A percentile compares a stretch with the other conserved stretches of the same genome.
phyloP scores from a whole-genome alignment of 2,888 invertebrate species.

The Sminthurinus aureus region DNA sequence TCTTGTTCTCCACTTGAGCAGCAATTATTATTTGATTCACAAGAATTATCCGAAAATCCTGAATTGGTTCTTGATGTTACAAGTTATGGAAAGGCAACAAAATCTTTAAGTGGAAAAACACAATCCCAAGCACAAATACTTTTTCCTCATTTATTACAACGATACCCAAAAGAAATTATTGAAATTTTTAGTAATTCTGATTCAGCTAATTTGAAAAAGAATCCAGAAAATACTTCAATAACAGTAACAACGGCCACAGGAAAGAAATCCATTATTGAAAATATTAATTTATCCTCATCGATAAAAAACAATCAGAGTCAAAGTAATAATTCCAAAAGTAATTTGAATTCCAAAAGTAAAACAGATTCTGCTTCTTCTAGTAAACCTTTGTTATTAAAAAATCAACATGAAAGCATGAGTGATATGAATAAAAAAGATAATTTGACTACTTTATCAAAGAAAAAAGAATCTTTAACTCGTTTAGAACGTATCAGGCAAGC shows the following conservation, averaged over 20 bases:
- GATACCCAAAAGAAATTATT: constrained; percentile 7
- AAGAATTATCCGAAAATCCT: neutral
- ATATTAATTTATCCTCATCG: too few relatives aligned
- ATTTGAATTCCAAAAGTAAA: too few relatives aligned
- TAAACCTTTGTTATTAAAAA: too few relatives aligned
- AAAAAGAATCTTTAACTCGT: neutral
- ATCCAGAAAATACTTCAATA: neutral
- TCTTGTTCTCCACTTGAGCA: neutral
- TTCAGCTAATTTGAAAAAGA: neutral
- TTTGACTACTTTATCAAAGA: neutral
- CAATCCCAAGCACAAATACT: constrained; percentile 1
- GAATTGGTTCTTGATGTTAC: neutral
- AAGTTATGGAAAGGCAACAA: neutral
- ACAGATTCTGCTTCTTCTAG: too few relatives aligned
- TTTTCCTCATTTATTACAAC: neutral
- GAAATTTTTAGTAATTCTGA: neutral
- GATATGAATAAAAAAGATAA: neutral
- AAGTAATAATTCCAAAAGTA: too few relatives aligned
- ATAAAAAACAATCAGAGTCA: too few relatives aligned
- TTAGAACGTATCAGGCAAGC: constrained; percentile 3
- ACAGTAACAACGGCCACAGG: neutral
- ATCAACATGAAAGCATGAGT: neutral
- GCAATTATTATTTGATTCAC: neutral
- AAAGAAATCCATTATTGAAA: too few relatives aligned
- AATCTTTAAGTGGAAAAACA: neutral